Base-by-base conservation (phyloP, 2,888 invertebrate genomes). In the Aphrophora alni region DNA sequence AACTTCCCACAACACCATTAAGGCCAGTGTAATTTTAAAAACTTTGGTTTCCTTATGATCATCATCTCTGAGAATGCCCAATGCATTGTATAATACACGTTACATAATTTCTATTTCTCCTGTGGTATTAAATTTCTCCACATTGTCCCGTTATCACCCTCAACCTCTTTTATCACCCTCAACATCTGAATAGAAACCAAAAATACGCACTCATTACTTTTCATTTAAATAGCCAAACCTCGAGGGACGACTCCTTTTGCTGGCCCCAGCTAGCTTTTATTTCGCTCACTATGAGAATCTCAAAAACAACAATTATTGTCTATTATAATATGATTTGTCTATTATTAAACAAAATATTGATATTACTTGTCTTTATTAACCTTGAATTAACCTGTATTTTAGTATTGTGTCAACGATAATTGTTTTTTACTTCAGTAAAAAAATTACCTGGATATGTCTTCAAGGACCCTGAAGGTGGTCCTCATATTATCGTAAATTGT, bases 61-160 rank as follows among this genome's bases (percentile, higher is more conserved):
- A 17, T 78, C 21, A 44, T 38, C 24, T 78, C 78, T 25, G 78
- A 78, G 24, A 78, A 78, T 71, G 72, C 38, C 0, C n/a, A 38
- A 10, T 71, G 71, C 25, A 71, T 38, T 21, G 38, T 21, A n/a
- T 78, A 70, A 12, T 38, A 77, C 27, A 21, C 68, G n/a, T 77
- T 77, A 27, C 44, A 44, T 1, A 51, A 26, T 51, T 27, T 77
- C 24, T 78, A 71, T n/a, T 78, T 78, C 24, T 28, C 51, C n/a
- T 25, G 38, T 24, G 72, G 71, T 1, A 78, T n/a, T 78, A 27
- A 38, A n/a, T 8, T 71, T 71, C 26, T 26, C 71, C 21, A 71
- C 71, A 14, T 38, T 38, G 21, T 70, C 77, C 25, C 44, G 24
- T 1, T 44, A 75, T 27, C 26, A 77, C 24, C 71, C 77, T 21